Conservation (phyloP, 2,888 invertebrate species). For the Cephalotes varians region DNA sequence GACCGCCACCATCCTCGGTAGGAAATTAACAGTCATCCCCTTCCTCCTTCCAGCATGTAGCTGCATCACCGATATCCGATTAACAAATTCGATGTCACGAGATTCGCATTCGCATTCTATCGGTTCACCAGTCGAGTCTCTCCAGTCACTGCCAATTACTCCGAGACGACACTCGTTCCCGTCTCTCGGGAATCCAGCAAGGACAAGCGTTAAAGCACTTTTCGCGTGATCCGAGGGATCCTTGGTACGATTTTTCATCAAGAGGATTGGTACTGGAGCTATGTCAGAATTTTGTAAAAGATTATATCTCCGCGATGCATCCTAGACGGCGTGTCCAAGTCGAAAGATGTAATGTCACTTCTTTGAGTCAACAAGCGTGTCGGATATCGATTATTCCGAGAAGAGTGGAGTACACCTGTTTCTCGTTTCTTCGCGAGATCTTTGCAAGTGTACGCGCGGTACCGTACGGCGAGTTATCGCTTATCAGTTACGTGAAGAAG, state of each 20-base stretch:
- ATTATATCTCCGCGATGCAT: constrained; percentile 72
- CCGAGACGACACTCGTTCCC: constrained; percentile 48
- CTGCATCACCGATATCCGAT: constrained; percentile 53
- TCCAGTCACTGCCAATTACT: constrained; percentile 38
- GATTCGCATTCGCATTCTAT: constrained; percentile 66
- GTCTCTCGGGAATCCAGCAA: background rate
- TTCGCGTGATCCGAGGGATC: constrained; percentile 3
- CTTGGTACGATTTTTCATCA: constrained; percentile 17
- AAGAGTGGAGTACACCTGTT: background rate
- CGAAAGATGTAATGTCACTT: background rate
- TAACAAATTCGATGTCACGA: constrained; percentile 54
- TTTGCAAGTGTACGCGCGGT: background rate
- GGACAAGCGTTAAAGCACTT: constrained; percentile 11
- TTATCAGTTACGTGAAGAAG: background rate
- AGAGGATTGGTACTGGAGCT: constrained; percentile 36
- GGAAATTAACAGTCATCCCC: constrained; percentile 55
- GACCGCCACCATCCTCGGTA: constrained; percentile 74
- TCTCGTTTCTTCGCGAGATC: background rate
- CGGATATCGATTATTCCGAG: background rate
- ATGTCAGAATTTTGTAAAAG: constrained; percentile 76
- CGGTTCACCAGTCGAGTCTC: constrained; percentile 59
- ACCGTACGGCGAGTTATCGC: background rate
- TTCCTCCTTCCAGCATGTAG: constrained; percentile 57
- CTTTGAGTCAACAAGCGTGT: background rate
- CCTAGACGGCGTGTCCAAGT: constrained; percentile 52